These are phyloP conservation scores for Apostichopus leukothele DNA, from an alignment of 53 echinoderm and acorn worm genomes.

Conservation along the genomic window DNA sequence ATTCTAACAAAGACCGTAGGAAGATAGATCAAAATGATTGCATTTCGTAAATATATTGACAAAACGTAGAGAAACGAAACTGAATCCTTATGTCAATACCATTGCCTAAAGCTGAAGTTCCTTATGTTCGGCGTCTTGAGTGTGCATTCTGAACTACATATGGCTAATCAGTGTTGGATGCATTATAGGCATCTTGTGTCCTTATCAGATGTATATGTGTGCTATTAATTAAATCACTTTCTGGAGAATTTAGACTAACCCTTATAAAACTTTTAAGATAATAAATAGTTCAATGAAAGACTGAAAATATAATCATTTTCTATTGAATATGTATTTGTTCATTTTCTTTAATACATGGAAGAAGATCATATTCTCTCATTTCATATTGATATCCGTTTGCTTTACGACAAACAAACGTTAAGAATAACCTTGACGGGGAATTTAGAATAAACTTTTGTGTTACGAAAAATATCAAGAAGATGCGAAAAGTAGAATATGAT, in stretches of 20 bases:
- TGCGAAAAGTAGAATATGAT: too few species aligned
- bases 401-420: too few species aligned
- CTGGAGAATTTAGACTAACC: not conserved
- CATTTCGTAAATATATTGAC: constrained; percentile 48
- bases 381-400: too few species aligned
- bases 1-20: constrained; percentile 32
- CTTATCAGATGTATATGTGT: not conserved
- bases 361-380: too few species aligned
- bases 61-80: constrained; percentile 38
- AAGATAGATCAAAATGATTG: constrained; percentile 43
- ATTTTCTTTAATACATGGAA: too few species aligned
- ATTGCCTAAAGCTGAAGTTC: not conserved
- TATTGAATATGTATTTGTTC: too few species aligned
- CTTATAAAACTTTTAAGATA: too few species aligned
- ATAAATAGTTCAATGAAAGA: too few species aligned
- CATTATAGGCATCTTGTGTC: not conserved
- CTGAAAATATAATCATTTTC: too few species aligned
- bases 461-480: too few species aligned
- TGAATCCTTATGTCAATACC: constrained; percentile 26
- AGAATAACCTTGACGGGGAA: too few species aligned
- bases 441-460: too few species aligned
- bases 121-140: not conserved
- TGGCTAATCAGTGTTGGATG: not conserved
- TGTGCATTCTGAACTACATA: not conserved
- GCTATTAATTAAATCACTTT: constrained; percentile 6